Base-by-base conservation (phyloP, 2,888 invertebrate genomes). In the Linnaemya tessellans region DNA sequence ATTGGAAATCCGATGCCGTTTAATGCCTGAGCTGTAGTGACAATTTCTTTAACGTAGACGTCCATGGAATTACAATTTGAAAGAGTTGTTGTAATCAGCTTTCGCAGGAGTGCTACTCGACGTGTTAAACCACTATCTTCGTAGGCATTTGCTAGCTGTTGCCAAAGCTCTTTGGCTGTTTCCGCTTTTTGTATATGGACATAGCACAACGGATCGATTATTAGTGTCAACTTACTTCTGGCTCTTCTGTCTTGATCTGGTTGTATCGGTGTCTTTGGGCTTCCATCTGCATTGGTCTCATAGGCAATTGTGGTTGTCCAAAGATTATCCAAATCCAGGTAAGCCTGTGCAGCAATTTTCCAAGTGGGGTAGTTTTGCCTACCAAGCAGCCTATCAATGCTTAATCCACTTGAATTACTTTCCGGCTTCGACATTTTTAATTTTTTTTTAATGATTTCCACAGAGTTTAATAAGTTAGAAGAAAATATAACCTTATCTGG, bases 51-150 rank as follows among this genome's bases (percentile, higher is more conserved):
- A 0, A 87, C 80, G 30, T 87, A 84, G 18, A 77, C 22, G 2
- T 78, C 46, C 79, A 82, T 84, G 10, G 73, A 84, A 1, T 73
- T 79, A 18, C 78, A 81, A 58, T 86, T 82, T 30, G 56, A 20
- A 13, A 86, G 74, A 0, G 77, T 58, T n/a, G 70, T 85, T 18
- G 80, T 80, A 0, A 82, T 73, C 0, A 86, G 56, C 15, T 78
- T 82, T 15, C 85, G 78, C 49, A 79, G 18, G 20, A 85, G 79
- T 38, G 73, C 80, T 15, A 85, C 74, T 43, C 77, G 78, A 43
- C 84, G 86, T 20, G 84, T 87, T 60, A 86, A 30, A n/a, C 86
- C 86, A 64, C 56, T 84, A 22, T 83, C 81, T 35, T 87, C 73
- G 49, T 86, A 86, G 20, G 83, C 73, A 43, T 64, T 35, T 81